phyloP scores from a whole-genome alignment of 2,888 invertebrate genomes.

The Sphinx pinastri region DNA sequence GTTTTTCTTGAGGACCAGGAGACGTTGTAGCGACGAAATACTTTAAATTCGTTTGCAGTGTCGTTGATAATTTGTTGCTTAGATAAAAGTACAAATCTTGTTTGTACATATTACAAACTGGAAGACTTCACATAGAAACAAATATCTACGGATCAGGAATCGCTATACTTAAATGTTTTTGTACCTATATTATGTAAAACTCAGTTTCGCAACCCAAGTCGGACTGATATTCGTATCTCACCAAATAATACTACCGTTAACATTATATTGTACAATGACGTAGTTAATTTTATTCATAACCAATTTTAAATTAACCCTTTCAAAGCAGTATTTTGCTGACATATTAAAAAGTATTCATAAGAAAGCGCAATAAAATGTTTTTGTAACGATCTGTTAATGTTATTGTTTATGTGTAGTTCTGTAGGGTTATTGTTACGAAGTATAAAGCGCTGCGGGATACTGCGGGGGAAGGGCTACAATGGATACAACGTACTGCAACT shows the following conservation, averaged over 20 bases:
- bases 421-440: slow-evolving; percentile 5
- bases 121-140: too few relatives aligned
- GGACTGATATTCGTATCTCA: too few relatives aligned
- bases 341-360: neutral
- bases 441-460: slow-evolving; percentile 13
- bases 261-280: neutral
- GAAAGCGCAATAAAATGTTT: slow-evolving; percentile 22
- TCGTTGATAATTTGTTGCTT: too few relatives aligned
- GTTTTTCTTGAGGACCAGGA: too few relatives aligned
- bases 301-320: neutral
- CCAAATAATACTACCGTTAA: neutral
- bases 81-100: too few relatives aligned
- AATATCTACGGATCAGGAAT: too few relatives aligned
- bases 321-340: neutral
- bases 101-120: too few relatives aligned
- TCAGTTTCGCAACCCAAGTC: too few relatives aligned
- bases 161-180: too few relatives aligned
- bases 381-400: slow-evolving; percentile 16
- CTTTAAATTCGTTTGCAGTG: too few relatives aligned
- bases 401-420: slow-evolving; percentile 14
- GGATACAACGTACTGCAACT: slow-evolving; percentile 9
- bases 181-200: too few relatives aligned
- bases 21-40: too few relatives aligned
- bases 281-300: neutral
- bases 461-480: neutral